Evolutionary conservation across 2,888 invertebrate species (phyloP).

Genomic region (Tipula unca): DNA sequence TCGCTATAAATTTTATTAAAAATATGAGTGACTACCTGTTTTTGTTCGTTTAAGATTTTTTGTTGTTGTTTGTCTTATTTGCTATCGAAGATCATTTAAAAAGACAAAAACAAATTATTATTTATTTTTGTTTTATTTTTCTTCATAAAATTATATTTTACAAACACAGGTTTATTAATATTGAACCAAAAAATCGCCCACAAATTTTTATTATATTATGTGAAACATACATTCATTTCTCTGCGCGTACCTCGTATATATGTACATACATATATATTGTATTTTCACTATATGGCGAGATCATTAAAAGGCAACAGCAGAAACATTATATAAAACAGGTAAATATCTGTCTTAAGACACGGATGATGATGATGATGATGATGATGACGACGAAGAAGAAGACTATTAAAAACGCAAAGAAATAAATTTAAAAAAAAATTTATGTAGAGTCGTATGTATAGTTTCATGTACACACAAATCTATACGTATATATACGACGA

Average conservation of each 20-base stretch:
- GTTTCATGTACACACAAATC: neutral
- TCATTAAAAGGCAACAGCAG: neutral
- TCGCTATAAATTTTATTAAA: neutral
- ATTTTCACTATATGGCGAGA: neutral
- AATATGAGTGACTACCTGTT: conserved; percentile 1
- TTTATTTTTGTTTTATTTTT: neutral
- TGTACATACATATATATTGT: neutral
- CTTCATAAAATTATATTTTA: neutral
- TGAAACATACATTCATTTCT: neutral
- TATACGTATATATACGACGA: neutral
- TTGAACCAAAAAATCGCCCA: neutral
- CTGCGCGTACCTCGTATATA: neutral
- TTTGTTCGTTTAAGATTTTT: neutral
- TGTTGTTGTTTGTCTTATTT: neutral
- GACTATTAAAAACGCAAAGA: neutral
- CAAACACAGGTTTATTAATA: neutral
- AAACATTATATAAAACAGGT: conserved; percentile 2
- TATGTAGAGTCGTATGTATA: neutral
- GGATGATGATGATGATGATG: neutral
- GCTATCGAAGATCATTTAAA: neutral
- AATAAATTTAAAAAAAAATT: neutral
- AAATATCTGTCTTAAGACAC: neutral
- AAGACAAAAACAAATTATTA: neutral
- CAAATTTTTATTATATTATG: neutral
- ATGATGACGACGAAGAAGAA: neutral